These are phyloP conservation scores for Centroberyx gerrardi DNA, from an alignment of 2,797 vertebrate species.

Conservation along the genomic window DNA sequence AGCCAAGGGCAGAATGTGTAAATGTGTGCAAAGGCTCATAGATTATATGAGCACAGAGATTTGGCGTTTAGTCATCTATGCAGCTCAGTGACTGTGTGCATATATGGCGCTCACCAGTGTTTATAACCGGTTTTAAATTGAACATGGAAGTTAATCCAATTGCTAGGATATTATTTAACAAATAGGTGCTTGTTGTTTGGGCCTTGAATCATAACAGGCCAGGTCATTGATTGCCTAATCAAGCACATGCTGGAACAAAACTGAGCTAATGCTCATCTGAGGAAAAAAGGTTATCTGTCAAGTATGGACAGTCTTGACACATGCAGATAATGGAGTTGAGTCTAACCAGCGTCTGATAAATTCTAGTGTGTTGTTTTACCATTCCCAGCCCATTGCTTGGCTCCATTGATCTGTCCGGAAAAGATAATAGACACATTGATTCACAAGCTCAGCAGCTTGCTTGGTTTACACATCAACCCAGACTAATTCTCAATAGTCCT, in stretches of 20 bases:
- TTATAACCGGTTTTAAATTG: conserved; percentile 21
- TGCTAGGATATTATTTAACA: conserved; percentile 8
- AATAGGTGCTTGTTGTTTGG: conserved; percentile 6
- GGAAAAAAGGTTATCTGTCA: conserved; percentile 48
- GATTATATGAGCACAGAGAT: conserved; percentile 40
- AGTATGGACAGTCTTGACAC: conserved; percentile 44
- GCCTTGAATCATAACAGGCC: conserved; percentile 7
- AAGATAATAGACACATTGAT: conserved; percentile 85
- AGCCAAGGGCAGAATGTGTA: conserved; percentile 55
- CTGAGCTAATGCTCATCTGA: conserved; percentile 19
- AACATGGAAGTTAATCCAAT: background rate
- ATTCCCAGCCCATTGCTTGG: conserved; percentile 69
- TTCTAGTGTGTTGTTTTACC: conserved; percentile 35
- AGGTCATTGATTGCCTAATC: conserved; percentile 2
- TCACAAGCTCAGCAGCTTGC: conserved; percentile 75
- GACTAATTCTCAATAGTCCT: conserved; percentile 67
- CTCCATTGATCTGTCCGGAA: conserved; percentile 78
- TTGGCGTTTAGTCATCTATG: conserved; percentile 29
- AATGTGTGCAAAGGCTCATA: conserved; percentile 42
- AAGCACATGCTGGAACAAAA: conserved; percentile 23
- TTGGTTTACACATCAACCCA: conserved; percentile 77
- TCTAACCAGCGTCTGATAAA: conserved; percentile 18
- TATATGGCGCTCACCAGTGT: conserved; percentile 21
- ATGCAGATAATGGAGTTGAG: conserved; percentile 44
- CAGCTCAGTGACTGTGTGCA: conserved; percentile 25